Percentiles rank a stretch among this genome's conserved stretches.
Evolutionary conservation across 2,888 invertebrate genomes (phyloP).

Genomic region (Ypsolopha sequella): DNA sequence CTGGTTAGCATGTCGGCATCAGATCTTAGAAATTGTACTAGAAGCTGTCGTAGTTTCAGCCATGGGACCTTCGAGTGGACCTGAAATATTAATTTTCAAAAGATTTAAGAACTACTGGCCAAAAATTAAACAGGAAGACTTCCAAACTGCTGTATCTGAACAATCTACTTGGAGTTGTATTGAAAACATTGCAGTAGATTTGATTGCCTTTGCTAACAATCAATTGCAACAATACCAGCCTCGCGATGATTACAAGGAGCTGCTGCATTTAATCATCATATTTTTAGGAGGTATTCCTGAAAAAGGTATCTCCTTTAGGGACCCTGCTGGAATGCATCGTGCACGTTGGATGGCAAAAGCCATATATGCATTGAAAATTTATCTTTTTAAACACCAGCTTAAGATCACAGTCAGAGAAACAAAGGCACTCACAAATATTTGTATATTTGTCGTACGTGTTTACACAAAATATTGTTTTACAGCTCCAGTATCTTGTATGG

Average conservation of each 20-base stretch:
- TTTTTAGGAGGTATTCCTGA: constrained; percentile 7
- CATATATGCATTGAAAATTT: constrained; percentile 8
- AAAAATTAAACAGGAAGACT: no score
- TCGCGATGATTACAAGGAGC: no score
- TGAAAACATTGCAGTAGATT: neutral
- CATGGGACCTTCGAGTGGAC: constrained; percentile 5
- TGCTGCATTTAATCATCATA: constrained; percentile 7
- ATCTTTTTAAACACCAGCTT: no score
- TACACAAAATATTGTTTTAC: neutral
- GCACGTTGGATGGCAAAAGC: constrained; percentile 11
- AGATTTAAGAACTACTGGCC: constrained; percentile 6
- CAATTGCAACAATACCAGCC: no score
- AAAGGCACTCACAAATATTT: neutral
- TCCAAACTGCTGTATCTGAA: no score
- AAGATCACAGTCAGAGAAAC: neutral
- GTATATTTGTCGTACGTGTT: neutral
- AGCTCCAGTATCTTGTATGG: neutral
- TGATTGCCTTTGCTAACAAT: constrained; percentile 2
- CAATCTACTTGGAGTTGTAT: neutral
- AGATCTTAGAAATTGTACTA: neutral
- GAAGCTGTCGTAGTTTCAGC: neutral
- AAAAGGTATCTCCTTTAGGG: constrained; percentile 6
- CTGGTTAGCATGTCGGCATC: neutral
- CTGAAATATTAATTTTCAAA: constrained; percentile 8
- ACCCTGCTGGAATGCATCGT: constrained; percentile 9